Base-by-base conservation (phyloP, 2,797 vertebrate species). In the Gallinago solitaria region DNA sequence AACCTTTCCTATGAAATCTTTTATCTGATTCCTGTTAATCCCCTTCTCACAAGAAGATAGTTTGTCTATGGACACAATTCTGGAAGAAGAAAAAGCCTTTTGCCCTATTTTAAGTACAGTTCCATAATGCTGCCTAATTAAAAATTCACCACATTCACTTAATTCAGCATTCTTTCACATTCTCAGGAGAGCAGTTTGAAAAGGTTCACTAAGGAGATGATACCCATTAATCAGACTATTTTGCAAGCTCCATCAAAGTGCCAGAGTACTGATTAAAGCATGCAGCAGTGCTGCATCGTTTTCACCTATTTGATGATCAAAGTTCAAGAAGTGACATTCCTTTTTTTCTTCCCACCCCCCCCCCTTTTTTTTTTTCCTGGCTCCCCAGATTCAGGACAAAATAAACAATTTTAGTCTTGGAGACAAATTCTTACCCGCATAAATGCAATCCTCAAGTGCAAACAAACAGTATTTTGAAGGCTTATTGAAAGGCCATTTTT, bases 101-200 rank as follows among this genome's bases (percentile, higher is more conserved):
- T 74, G 54, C 39, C 54, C 39, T 76, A n/a, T 74, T 79, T 39
- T 39, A 51, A 63, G 33, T 39, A 37, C 21, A 45, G 28, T 87
- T 89, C 37, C 45, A 12, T 32, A 28, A 83, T 21, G 51, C 16
- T 60, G n/a, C 45, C 76, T 83, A 80, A 87, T 95, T 90, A 91
- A 93, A 91, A 95, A 93, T 86, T 91, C 51, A 81, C 20, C 68
- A 43, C 28, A 73, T 61, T 61, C 63, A 95, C 37, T 85, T 92
- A 93, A 96, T 54, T 92, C 70, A 79, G 65, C 37, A 33, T 73
- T 73, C 54, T 80, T 84, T 83, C 61, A 69, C n/a, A 30, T 70
- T 93, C 82, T 93, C 90, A 65, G 56, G 79, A 90, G 69, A 87
- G 35, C 27, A 87, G 14, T 83, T 90, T 54, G 69, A 83, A 91